These are phyloP conservation scores for Spicauda simplicius DNA, from an alignment of 2,888 invertebrate genomes.

Conservation along the genomic window DNA sequence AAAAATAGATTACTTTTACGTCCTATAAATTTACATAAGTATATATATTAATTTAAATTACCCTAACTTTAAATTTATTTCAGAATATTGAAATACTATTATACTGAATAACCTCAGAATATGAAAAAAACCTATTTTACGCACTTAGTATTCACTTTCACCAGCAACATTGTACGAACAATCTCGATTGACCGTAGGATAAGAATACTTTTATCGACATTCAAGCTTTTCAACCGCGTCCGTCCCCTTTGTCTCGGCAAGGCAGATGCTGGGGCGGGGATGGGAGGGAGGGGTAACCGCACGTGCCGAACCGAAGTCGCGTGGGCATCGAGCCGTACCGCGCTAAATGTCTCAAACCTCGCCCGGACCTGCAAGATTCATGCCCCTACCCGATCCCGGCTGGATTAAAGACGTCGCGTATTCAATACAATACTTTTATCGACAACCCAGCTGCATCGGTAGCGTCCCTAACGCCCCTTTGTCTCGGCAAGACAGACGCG, in stretches of 20 bases:
- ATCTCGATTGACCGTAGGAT: too few relatives aligned
- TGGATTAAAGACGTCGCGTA: constrained; percentile 84
- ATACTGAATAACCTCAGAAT: too few relatives aligned
- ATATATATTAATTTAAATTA: too few relatives aligned
- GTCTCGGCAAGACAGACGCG: constrained; percentile 85
- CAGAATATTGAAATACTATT: too few relatives aligned
- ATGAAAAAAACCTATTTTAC: too few relatives aligned
- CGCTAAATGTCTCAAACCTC: constrained; percentile 85
- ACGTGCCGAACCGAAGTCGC: constrained; percentile 84
- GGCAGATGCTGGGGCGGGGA: constrained; percentile 83
- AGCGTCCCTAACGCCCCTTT: constrained; percentile 76
- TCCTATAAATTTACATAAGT: too few relatives aligned
- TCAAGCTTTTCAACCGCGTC: constrained; percentile 51
- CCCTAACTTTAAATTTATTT: too few relatives aligned
- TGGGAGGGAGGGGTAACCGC: constrained; percentile 56
- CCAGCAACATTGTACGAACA: too few relatives aligned
- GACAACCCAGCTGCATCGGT: constrained; percentile 46
- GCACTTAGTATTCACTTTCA: too few relatives aligned
- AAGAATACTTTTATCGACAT: constrained; percentile 40
- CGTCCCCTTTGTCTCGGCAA: constrained; percentile 83
- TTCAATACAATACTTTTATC: constrained; percentile 48
- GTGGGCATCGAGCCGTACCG: constrained; percentile 68
- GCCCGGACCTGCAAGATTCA: constrained; percentile 83
- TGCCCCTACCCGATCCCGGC: constrained; percentile 79
- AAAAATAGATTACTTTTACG: too few relatives aligned